Base-by-base conservation (phyloP, 2,888 invertebrate species). In the Drosophila prostipennis region DNA sequence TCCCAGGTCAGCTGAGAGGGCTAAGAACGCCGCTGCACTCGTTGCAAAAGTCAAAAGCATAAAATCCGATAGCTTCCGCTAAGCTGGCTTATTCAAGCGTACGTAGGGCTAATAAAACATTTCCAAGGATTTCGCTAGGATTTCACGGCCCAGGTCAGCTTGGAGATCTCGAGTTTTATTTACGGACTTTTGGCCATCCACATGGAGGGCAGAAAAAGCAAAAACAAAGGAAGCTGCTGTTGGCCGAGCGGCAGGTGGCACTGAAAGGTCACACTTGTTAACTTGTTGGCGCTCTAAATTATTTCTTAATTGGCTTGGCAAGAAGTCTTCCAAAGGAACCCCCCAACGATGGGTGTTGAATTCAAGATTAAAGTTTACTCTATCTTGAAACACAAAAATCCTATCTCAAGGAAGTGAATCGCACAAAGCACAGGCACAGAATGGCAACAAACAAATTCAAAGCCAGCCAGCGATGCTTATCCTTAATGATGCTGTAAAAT, bases 401-500 rank as follows among this genome's bases (percentile, higher is more conserved):
- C 87, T 86, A 82, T 80, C 89, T 82, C 55, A 23, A 68, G 75
- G 70, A 77, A 88, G 73, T 76, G 65, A 54, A 48, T 51, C 64
- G 64, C 72, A 78, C 79, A 80, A 74, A 72, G 76, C 78, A 56
- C 59, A 68, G 73, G 74, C 78, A 56, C 59, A 68, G 73, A 74
- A 73, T 76, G 79, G 73, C 76, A 69, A 70, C 79, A 82, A 87
- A 85, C 80, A 86, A 88, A 89, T 87, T 88, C 88, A 89, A 88
- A 88, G 89, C 86, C 85, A 84, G 84, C 86, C 89, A 34, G 19
- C 89, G 89, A 90, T 90, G 85, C 87, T 87, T 91, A 89, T 90
- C 90, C 90, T 85, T 90, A 90, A 91, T 90, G 90, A 91, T 91
- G 86, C 81, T 80, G 80, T 80, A 78, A 82, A 83, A 87, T 80